phyloP scores from a whole-genome alignment of 2,888 invertebrate species.

The Diarsia dahlii region DNA sequence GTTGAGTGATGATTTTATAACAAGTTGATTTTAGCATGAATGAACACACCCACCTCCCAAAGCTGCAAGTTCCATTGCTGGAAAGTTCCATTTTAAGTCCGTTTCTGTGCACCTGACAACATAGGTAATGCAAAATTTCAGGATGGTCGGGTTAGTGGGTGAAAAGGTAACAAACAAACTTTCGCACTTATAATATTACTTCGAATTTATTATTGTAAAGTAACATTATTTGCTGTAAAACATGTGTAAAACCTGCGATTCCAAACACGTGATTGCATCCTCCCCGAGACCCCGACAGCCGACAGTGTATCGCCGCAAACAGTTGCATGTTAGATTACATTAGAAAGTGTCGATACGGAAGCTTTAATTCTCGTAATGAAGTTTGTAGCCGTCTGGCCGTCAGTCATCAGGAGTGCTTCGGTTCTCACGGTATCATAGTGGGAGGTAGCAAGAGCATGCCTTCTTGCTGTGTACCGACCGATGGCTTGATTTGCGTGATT shows the following conservation, averaged over 20 bases:
- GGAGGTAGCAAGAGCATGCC: neutral
- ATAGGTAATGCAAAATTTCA: too few relatives aligned
- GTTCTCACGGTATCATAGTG: slow-evolving; percentile 35
- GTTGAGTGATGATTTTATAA: neutral
- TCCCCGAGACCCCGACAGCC: neutral
- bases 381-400: slow-evolving; percentile 12
- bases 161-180: too few relatives aligned
- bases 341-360: slow-evolving; percentile 51
- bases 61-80: neutral
- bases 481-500: slow-evolving; percentile 6
- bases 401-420: slow-evolving; percentile 8
- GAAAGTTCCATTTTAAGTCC: too few relatives aligned
- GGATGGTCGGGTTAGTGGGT: too few relatives aligned
- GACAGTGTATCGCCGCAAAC: neutral
- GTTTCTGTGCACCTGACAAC: too few relatives aligned
- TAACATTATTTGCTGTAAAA: neutral
- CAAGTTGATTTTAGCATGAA: neutral
- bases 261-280: slow-evolving; percentile 2
- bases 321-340: slow-evolving; percentile 24
- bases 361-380: slow-evolving; percentile 15
- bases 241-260: neutral
- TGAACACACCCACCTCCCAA: neutral
- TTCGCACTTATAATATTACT: too few relatives aligned
- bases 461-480: neutral
- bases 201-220: too few relatives aligned